Base-by-base conservation (phyloP, 2,113 vertebrate species). In the Loxodonta africana region DNA sequence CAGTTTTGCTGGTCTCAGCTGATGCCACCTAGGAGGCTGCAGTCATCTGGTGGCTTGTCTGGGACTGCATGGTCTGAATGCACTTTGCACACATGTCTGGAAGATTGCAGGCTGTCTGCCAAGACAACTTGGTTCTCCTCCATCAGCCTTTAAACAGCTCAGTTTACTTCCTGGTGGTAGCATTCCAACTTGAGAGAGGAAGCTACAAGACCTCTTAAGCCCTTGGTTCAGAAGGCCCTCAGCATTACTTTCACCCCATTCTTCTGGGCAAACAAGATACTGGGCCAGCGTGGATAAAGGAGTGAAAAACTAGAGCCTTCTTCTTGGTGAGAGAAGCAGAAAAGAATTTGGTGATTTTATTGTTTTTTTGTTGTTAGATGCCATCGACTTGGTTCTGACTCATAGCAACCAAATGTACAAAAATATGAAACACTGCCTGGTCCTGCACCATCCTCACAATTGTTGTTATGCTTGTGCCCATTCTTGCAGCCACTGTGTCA, bases 281-380 rank as follows among this genome's bases (percentile, higher is more conserved):
- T 10, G 0, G 11, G 9, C 0, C 57, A 57, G 73, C 14, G 30
- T 15, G 44, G 21, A n/a, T 0, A 63, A 14, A 78, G 14, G 11
- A 25, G 57, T 4, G 1, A 63, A 63, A 21, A 25, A 89, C 78
- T 0, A 33, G 25, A 51, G 0, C 0, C 12, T 30, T 51, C 21
- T 21, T 37, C 37, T 90, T 48, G 2, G 28, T 8, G 1, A 8
- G 12, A 74, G 23, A 20, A 57, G 33, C 9, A 46, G 15, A 10
- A 57, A 74, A 63, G 23, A n/a, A 51, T 81, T 2, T 4, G 44
- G 77, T 53, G n/a, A 17, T 5, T 48, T 82, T 91, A 73, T 63
- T 67, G 53, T 57, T 17, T 2, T 48, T 48, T 6, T 48, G 37
- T 57, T 57, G 53, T 57, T 57, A 57, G 53, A 12, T 57, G 53